Evolutionary conservation across 23 tunicate genomes (phyloP), one percentile per base, ranked within the genome.

Genomic region (Styela clava): DNA sequence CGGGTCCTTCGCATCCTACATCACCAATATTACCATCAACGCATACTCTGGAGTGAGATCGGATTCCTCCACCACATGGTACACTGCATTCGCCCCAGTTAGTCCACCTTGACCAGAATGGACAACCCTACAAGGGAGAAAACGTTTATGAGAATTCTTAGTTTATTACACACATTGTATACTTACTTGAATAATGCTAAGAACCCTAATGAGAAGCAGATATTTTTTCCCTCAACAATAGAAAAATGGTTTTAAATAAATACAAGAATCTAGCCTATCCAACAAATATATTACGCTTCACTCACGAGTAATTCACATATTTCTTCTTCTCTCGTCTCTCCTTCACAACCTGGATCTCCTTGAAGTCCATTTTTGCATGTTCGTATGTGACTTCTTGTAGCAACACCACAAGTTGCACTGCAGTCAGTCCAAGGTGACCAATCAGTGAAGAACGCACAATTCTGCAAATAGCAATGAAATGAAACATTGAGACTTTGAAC

Each of bases 81-180:
- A 74, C 83, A 56, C 81, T 71, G 44, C 95, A 89, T 23, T 64
- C 71, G 63, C 71, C 64, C 85, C 85, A 84, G 33, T 85, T 61
- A 26, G 68, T 71, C 95, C 95, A 89, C 2, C 34, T 76, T 31
- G 86, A 79, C 95, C 95, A 89, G 63, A 63, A 24, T 64, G 95
- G 95, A 36, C 95, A 89, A 61, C 31, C 33, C 86, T 88, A 0
- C 34, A 62, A 64, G 34, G 33, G 22, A 67, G 71, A 44, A n/a
- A n/a, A n/a, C n/a, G n/a, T n/a, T n/a, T n/a, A n/a, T n/a, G n/a
- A n/a, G n/a, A n/a, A n/a, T n/a, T n/a, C n/a, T n/a, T n/a, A n/a
- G n/a, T n/a, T n/a, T n/a, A n/a, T n/a, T n/a, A n/a, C n/a, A n/a
- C n/a, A n/a, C n/a, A n/a, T n/a, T n/a, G n/a, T n/a, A n/a, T n/a